Percentiles rank a stretch among this genome's conserved stretches.
phyloP scores from a whole-genome alignment of 92 coral and sea anemone genomes.

The Paragorgia papillata region DNA sequence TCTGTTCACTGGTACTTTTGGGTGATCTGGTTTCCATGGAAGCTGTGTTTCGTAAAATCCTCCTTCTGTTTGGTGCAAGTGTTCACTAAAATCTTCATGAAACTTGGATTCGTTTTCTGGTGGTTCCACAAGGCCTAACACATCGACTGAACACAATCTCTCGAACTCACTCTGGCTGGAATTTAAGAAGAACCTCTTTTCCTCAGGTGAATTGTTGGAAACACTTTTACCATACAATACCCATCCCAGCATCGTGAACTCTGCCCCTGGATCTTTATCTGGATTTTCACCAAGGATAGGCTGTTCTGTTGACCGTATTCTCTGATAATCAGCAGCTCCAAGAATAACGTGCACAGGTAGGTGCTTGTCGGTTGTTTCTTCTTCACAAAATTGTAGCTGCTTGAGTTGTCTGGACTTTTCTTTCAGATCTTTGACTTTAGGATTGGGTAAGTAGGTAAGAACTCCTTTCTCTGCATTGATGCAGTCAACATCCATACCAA shows the following conservation, averaged over 20 bases:
- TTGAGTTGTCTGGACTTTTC: constrained; percentile 33
- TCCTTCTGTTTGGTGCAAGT: constrained; percentile 53
- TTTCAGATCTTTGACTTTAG: constrained; percentile 42
- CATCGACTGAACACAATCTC: constrained; percentile 68
- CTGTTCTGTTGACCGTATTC: constrained; percentile 58
- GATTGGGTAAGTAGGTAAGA: constrained; percentile 29
- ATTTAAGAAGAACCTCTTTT: constrained; percentile 59
- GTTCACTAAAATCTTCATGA: constrained; percentile 58
- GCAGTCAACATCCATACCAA: constrained; percentile 48
- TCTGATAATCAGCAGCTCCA: constrained; percentile 56
- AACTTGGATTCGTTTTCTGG: constrained; percentile 3
- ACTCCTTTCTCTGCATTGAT: constrained; percentile 38
- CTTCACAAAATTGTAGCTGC: constrained; percentile 34
- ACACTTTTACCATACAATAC: constrained; percentile 41
- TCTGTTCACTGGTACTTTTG: too few species aligned
- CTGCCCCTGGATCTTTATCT: constrained; percentile 65
- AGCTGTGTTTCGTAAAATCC: constrained; percentile 58
- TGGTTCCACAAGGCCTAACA: constrained; percentile 58
- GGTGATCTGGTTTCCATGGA: constrained; percentile 82
- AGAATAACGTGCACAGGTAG: constrained; percentile 59
- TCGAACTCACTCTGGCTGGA: constrained; percentile 63
- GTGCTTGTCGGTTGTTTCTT: constrained; percentile 24
- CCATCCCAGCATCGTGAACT: constrained; percentile 69
- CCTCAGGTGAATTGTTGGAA: constrained; percentile 24
- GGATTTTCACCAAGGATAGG: constrained; percentile 58